Evolutionary conservation across 2,888 invertebrate species (phyloP).

Genomic region (Sarcophaga caerulescens): DNA sequence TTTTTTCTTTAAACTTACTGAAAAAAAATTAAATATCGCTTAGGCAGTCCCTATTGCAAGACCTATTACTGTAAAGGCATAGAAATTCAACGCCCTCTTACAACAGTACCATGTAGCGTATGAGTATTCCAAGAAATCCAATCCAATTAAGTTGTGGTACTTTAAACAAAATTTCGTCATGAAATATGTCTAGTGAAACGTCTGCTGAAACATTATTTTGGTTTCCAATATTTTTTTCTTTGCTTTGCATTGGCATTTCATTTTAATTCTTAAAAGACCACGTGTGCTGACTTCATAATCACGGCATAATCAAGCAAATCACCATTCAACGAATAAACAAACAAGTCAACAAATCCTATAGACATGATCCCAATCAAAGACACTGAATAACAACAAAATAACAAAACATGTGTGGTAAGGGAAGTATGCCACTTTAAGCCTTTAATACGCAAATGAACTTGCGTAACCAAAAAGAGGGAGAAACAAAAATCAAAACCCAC

Average conservation of each 20-base stretch:
- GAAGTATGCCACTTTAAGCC: too few relatives aligned
- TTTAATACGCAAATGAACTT: too few relatives aligned
- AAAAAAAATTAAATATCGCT: too few relatives aligned
- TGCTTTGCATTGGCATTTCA: neutral
- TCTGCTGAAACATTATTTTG: neutral
- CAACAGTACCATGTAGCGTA: neutral
- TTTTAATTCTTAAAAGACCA: neutral
- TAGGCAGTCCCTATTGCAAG: too few relatives aligned
- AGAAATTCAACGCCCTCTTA: too few relatives aligned
- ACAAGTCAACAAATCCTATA: constrained; percentile 5
- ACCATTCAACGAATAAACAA: neutral
- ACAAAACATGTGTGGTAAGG: too few relatives aligned
- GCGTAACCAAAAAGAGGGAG: too few relatives aligned
- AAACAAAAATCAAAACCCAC: too few relatives aligned
- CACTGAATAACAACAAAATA: too few relatives aligned
- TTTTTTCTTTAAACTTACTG: too few relatives aligned
- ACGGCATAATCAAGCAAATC: constrained; percentile 1
- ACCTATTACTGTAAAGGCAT: too few relatives aligned
- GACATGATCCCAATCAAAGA: neutral
- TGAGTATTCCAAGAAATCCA: neutral
- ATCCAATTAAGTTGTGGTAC: too few relatives aligned
- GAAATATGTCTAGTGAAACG: constrained; percentile 14
- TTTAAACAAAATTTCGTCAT: neutral
- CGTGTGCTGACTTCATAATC: neutral
- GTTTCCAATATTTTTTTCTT: neutral